These are phyloP conservation scores for Andrena marginata DNA, from an alignment of 2,888 invertebrate genomes.

Conservation along the genomic window DNA sequence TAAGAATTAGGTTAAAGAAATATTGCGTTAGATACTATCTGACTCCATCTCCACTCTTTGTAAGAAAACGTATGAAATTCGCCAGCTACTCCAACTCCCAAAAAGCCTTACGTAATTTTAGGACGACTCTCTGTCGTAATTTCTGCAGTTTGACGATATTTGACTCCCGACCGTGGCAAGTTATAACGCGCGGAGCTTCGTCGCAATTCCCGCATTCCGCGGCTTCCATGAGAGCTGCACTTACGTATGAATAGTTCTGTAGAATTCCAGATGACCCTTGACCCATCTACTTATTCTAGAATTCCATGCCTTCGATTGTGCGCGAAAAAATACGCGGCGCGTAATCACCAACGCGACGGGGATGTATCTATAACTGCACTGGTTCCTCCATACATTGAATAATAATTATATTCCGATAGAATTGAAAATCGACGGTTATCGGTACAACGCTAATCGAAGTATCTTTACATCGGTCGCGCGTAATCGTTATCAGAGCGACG, in stretches of 20 bases:
- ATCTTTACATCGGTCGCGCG: background rate
- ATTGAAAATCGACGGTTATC: background rate
- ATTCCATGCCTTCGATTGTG: slow-evolving; percentile 24
- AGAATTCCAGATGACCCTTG: slow-evolving; percentile 43
- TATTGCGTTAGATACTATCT: no score
- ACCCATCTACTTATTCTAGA: slow-evolving; percentile 34
- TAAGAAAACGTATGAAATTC: no score
- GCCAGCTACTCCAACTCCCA: no score
- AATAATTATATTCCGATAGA: background rate
- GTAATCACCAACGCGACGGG: background rate
- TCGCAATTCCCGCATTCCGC: slow-evolving; percentile 21
- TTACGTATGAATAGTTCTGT: slow-evolving; percentile 40
- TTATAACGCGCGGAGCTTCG: background rate
- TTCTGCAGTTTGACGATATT: background rate
- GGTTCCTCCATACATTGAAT: background rate
- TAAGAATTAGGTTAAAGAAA: no score
- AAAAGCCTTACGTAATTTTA: no score
- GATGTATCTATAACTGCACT: background rate
- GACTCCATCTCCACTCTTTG: no score
- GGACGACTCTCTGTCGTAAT: background rate
- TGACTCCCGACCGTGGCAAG: background rate
- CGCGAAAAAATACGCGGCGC: slow-evolving; percentile 7
- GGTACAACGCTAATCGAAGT: background rate
- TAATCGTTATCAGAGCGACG: background rate
- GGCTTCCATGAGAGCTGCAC: slow-evolving; percentile 2